Percentiles rank a stretch among this genome's conserved stretches.
These are phyloP conservation scores for Sciurus vulgaris DNA, from an alignment of 2,797 vertebrate species.

Conservation along the genomic window DNA sequence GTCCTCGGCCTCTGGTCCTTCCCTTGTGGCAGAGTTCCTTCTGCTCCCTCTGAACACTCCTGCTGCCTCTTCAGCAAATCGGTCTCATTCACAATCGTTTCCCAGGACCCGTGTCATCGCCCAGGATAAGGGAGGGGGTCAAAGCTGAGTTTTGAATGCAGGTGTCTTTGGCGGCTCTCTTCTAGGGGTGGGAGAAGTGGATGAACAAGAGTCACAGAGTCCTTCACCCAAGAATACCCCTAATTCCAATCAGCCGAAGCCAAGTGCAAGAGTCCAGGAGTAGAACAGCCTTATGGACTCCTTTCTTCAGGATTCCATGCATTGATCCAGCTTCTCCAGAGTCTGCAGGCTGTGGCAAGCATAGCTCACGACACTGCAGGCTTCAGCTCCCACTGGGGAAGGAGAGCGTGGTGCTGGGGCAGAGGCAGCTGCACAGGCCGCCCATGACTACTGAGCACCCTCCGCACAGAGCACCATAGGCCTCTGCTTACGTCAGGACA, in stretches of 20 bases:
- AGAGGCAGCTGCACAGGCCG: not conserved
- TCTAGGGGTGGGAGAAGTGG: not conserved
- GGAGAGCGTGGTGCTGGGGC: not conserved
- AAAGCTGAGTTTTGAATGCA: not conserved
- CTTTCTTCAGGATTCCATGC: no score
- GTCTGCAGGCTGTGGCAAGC: not conserved
- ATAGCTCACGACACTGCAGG: not conserved
- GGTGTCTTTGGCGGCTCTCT: rapidly evolving
- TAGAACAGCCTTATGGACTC: no score
- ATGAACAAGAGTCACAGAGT: rapidly evolving
- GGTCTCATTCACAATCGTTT: no score
- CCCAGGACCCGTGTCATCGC: not conserved
- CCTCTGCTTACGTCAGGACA: not conserved
- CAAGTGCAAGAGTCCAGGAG: not conserved
- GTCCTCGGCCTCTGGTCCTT: not conserved
- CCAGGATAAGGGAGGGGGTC: not conserved
- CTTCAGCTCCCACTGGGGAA: not conserved
- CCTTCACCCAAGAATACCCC: no score
- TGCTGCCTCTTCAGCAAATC: no score
- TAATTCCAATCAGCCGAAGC: not conserved
- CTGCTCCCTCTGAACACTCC: no score
- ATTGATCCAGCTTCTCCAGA: no score
- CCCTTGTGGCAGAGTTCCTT: not conserved
- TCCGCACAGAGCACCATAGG: not conserved
- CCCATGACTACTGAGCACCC: not conserved